Evolutionary conservation across 2,113 vertebrate genomes (phyloP), one percentile per base, ranked within the genome.

Genomic region (Prolemur simus): DNA sequence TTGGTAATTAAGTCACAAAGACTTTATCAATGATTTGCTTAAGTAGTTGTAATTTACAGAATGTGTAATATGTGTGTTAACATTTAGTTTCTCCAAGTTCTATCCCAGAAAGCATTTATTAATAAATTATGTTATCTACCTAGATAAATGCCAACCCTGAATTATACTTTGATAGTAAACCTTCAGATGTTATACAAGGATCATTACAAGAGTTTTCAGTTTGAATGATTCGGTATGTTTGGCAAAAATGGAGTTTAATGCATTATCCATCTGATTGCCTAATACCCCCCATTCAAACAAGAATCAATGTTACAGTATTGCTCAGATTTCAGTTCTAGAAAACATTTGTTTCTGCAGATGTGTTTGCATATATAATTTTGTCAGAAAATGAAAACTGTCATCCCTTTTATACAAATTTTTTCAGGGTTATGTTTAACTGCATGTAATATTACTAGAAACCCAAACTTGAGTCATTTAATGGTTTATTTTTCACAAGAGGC

Each of bases 131-230:
- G 18, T 88, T 89, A 71, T 89, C 64, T 73, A 92, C 78, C 58
- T 89, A 68, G 49, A 56, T 74, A 83, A 91, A 90, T 80, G 91
- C 82, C 94, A 94, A 63, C n/a, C 42, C 52, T 87, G 77, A 97
- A 89, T 94, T 91, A 95, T 3, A 91, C 82, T 76, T 81, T 32
- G 86, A 96, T 96, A 89, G 89, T 58, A 73, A 91, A 86, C 68
- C 86, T 80, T 83, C 82, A 92, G 32, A 27, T 80, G n/a, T 95
- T 93, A 76, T 42, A 37, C 45, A 84, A 93, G 71, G 63, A 95
- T 92, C 86, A 85, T 94, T 78, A 91, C 42, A 20, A 60, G 92
- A 92, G 76, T 25, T 88, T 80, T 80, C 58, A 42, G 69, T 91
- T 91, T 82, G 21, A 17, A 1, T 78, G 73, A 87, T 76, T 93